phyloP scores from a whole-genome alignment of 2,113 vertebrate species.

The Oceanites oceanicus region DNA sequence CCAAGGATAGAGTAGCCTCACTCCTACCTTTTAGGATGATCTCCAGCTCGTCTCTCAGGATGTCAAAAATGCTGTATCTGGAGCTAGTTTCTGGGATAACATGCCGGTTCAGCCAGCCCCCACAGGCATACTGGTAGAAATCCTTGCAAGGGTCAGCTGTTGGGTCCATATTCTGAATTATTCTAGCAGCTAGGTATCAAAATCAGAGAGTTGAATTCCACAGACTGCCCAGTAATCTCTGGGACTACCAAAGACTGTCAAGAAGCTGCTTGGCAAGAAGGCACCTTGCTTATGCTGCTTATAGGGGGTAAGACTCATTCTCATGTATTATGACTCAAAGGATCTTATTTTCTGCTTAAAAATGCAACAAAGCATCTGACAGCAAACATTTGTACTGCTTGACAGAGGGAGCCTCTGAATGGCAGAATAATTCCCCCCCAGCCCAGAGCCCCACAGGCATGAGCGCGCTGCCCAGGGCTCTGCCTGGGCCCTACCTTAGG shows the following conservation, averaged over 20 bases:
- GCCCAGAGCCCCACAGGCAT: fast-evolving
- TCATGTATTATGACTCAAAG: not conserved
- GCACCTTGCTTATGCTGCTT: not conserved
- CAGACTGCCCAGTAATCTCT: not conserved
- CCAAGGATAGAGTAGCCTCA: not conserved
- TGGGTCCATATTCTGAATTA: constrained; percentile 92
- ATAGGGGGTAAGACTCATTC: not conserved
- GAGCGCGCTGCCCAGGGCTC: not conserved
- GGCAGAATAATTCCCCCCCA: not conserved
- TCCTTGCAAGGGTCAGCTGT: constrained; percentile 86
- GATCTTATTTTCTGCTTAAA: not conserved
- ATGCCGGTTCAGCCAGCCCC: constrained; percentile 89
- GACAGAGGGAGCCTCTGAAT: not conserved
- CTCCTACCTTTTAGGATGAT: constrained; percentile 91
- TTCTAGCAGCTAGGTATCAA: constrained; percentile 81
- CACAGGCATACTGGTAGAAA: constrained; percentile 95
- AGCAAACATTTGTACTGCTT: not conserved
- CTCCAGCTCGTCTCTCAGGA: constrained; percentile 91
- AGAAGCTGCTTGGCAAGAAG: not conserved
- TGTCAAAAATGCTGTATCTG: constrained; percentile 92
- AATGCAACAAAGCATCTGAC: not conserved
- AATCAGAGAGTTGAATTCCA: not conserved
- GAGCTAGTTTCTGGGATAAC: constrained; percentile 96
- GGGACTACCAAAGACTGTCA: not conserved
- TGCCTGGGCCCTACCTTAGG: too few species aligned